phyloP scores from a whole-genome alignment of 2,888 invertebrate species.

The Acanthosepion esculentum region DNA sequence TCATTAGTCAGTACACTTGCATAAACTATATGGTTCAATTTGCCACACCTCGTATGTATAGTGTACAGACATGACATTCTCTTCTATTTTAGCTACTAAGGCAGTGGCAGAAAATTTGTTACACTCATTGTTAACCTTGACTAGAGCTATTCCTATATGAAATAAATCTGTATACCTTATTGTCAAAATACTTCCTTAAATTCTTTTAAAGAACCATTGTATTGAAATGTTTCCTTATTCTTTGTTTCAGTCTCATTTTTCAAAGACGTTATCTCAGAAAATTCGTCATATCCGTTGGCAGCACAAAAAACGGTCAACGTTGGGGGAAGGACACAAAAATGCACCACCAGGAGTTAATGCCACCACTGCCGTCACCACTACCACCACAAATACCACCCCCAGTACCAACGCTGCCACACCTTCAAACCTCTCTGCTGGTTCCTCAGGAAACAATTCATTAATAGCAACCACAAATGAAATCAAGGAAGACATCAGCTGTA shows the following conservation, averaged over 20 bases:
- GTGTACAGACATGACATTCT: too few relatives aligned
- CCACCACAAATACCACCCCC: background rate
- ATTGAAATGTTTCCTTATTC: too few relatives aligned
- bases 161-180: too few relatives aligned
- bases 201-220: too few relatives aligned
- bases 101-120: too few relatives aligned
- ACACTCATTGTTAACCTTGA: too few relatives aligned
- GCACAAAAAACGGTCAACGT: conserved; percentile 44
- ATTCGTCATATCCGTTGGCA: conserved; percentile 47
- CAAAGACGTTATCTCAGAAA: conserved; percentile 48
- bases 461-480: background rate
- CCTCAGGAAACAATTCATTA: background rate
- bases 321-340: conserved; percentile 14
- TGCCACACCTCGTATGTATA: too few relatives aligned
- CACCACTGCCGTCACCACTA: background rate
- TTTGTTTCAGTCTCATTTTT: conserved; percentile 46
- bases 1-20: too few relatives aligned
- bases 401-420: background rate
- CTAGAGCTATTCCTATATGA: too few relatives aligned
- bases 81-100: too few relatives aligned
- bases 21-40: too few relatives aligned
- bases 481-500: background rate
- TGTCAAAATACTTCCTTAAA: too few relatives aligned
- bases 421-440: background rate
- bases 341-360: background rate